Conservation (phyloP, 30 jellyfish, hydroid and myxozoan species). For the Cassiopea andromeda region DNA sequence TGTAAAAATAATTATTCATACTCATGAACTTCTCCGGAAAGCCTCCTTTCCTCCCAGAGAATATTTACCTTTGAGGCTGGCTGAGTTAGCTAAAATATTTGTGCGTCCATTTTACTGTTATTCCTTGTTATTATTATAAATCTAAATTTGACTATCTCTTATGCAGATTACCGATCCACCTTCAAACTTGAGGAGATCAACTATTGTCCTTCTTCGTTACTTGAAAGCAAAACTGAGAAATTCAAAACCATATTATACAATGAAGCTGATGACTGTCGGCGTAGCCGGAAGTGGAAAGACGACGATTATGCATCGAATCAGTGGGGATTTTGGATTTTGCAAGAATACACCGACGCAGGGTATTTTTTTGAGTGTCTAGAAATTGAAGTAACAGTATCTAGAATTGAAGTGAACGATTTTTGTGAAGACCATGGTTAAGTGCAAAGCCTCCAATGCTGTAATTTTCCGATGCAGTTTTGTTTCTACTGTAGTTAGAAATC, state of each 20-base stretch:
- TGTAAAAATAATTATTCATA: too few relatives aligned
- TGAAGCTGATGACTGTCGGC: constrained; percentile 75
- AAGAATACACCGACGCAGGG: constrained; percentile 55
- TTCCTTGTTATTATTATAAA: too few relatives aligned
- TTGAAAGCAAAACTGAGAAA: constrained; percentile 63
- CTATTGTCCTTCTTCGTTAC: constrained; percentile 22
- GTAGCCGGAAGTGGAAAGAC: constrained; percentile 68
- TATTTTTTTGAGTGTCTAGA: not conserved
- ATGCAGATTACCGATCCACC: constrained; percentile 75
- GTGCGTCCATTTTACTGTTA: too few relatives aligned
- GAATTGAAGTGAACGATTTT: too few relatives aligned
- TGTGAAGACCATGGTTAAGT: not conserved
- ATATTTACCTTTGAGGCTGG: too few relatives aligned
- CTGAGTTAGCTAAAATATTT: too few relatives aligned
- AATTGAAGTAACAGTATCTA: not conserved
- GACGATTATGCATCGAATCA: constrained; percentile 64
- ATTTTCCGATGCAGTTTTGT: too few relatives aligned
- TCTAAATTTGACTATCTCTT: too few relatives aligned
- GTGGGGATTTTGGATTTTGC: constrained; percentile 10
- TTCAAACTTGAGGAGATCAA: constrained; percentile 8
- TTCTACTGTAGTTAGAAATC: too few relatives aligned
- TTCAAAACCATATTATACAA: constrained; percentile 60
- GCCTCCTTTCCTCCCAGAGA: too few relatives aligned
- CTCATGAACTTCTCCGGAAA: too few relatives aligned
- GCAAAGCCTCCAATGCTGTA: not conserved